phyloP scores from a whole-genome alignment of 2,888 invertebrate species.

The Netelia fuscicornis region DNA sequence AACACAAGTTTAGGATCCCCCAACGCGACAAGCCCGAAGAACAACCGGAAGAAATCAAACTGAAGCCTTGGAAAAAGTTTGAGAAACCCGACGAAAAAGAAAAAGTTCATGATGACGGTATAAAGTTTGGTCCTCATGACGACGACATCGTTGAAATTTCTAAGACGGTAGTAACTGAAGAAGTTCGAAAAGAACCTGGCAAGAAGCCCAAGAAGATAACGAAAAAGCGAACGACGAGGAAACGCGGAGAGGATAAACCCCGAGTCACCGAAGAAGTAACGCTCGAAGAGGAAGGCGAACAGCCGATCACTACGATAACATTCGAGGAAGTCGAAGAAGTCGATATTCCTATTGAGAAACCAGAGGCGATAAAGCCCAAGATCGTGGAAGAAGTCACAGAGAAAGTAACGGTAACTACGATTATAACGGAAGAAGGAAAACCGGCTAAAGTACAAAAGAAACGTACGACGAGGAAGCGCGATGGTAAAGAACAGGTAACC shows the following conservation, averaged over 20 bases:
- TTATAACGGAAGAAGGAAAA: slow-evolving; percentile 82
- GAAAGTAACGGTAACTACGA: slow-evolving; percentile 82
- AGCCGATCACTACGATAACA: slow-evolving; percentile 77
- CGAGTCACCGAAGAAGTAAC: slow-evolving; percentile 84
- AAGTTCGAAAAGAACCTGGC: slow-evolving; percentile 72
- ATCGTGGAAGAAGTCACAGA: slow-evolving; percentile 73
- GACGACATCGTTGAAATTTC: slow-evolving; percentile 72
- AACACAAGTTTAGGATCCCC: slow-evolving; percentile 80
- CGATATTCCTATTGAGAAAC: slow-evolving; percentile 70
- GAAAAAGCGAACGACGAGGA: slow-evolving; percentile 82
- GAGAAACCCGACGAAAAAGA: slow-evolving; percentile 79
- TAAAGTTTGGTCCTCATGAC: slow-evolving; percentile 59
- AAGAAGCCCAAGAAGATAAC: slow-evolving; percentile 77
- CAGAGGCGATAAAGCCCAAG: slow-evolving; percentile 53
- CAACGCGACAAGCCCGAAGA: slow-evolving; percentile 76
- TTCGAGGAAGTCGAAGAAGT: slow-evolving; percentile 77
- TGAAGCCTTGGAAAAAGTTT: slow-evolving; percentile 81
- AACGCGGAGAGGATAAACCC: slow-evolving; percentile 77
- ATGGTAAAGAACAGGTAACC: slow-evolving; percentile 84
- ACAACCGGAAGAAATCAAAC: slow-evolving; percentile 79
- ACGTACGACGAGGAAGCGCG: slow-evolving; percentile 80
- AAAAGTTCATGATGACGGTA: slow-evolving; percentile 44
- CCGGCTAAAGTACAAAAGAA: slow-evolving; percentile 79
- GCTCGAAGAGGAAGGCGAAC: slow-evolving; percentile 76
- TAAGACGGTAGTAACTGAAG: slow-evolving; percentile 71